phyloP scores from a whole-genome alignment of 2,888 invertebrate genomes.

The Anaspis maculata region DNA sequence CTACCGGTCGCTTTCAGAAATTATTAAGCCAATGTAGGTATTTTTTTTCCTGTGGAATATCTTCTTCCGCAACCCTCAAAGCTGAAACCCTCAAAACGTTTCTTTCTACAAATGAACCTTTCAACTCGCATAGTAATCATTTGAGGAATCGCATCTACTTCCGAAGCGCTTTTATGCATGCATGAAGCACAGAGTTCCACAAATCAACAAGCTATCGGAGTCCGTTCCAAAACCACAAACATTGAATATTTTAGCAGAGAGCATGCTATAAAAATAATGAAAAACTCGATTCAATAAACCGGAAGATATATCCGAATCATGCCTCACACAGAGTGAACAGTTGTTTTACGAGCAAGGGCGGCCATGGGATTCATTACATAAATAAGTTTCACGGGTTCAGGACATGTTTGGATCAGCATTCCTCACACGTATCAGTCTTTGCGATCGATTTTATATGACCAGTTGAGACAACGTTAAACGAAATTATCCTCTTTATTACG shows the following conservation, averaged over 20 bases:
- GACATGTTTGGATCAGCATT: constrained; percentile 17
- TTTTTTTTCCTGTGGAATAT: no score
- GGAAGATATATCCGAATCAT: constrained; percentile 19
- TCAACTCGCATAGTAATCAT: no score
- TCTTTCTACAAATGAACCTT: no score
- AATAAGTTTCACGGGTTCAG: constrained; percentile 23
- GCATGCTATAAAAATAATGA: constrained; percentile 6
- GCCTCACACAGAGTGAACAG: constrained; percentile 15
- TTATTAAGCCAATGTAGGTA: no score
- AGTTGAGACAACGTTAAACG: constrained; percentile 23
- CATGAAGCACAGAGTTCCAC: no score
- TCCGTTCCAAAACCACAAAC: constrained; percentile 1
- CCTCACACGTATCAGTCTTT: constrained; percentile 15
- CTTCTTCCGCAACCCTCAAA: no score
- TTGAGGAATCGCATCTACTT: no score
- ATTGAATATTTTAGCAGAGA: constrained; percentile 2
- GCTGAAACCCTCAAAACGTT: no score
- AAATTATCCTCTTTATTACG: constrained; percentile 18
- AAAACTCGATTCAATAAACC: constrained; percentile 19
- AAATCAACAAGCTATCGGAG: constrained; percentile 1
- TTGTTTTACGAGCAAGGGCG: constrained; percentile 23
- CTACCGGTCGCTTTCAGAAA: no score
- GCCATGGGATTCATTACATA: constrained; percentile 26
- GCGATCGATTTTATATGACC: constrained; percentile 30
- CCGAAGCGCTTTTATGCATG: no score